Conservation (phyloP, 2,888 invertebrate genomes). For the Harpalus rubripes region DNA sequence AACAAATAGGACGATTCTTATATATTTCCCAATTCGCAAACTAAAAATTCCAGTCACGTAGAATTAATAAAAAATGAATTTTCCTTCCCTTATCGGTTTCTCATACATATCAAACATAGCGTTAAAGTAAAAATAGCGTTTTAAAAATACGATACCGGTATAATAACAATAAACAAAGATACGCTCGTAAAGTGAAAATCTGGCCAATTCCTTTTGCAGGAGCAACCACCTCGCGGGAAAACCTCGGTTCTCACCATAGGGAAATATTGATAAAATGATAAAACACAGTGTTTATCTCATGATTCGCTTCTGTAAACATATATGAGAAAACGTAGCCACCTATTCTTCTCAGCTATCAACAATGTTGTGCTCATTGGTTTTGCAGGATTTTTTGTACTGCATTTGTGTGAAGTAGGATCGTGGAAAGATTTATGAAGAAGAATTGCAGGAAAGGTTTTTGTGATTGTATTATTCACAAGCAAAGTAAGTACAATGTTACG, state of each 20-base stretch:
- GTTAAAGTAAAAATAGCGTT: constrained; percentile 40
- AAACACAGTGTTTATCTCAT: constrained; percentile 55
- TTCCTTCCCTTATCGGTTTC: constrained; percentile 3
- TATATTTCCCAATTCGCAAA: constrained; percentile 1
- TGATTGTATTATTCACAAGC: neutral
- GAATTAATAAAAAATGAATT: constrained; percentile 4
- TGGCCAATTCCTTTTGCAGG: constrained; percentile 7
- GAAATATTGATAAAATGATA: constrained; percentile 64
- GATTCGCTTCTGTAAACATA: constrained; percentile 49
- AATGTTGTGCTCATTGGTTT: constrained; percentile 14
- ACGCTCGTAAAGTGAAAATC: constrained; percentile 37
- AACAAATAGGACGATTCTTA: neutral
- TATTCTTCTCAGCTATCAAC: constrained; percentile 56
- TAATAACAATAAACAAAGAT: constrained; percentile 46
- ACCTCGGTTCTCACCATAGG: constrained; percentile 8
- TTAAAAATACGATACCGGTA: constrained; percentile 27
- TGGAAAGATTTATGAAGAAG: neutral
- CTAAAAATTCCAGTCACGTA: neutral
- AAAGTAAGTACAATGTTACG: neutral
- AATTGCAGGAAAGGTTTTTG: constrained; percentile 1
- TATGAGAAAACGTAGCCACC: constrained; percentile 48
- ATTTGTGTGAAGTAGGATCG: neutral
- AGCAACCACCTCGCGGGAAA: constrained; percentile 50
- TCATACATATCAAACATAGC: constrained; percentile 28
- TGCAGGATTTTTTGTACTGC: neutral